Conservation (phyloP, 92 coral and sea anemone genomes). For the Siderastrea radians region DNA sequence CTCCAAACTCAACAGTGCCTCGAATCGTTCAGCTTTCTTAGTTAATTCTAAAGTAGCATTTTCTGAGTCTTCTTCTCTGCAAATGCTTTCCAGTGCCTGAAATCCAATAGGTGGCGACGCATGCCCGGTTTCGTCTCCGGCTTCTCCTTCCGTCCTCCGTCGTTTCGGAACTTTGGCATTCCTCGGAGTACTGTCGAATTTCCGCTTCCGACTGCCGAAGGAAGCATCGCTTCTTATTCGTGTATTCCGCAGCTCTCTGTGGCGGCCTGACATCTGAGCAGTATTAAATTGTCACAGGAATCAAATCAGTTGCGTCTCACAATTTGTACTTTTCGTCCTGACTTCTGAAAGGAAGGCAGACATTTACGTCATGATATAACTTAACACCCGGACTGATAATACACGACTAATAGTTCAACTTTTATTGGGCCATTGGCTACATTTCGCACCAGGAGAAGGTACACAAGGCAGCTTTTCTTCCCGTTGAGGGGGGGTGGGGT, state of each 20-base stretch:
- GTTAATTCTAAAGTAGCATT: conserved; percentile 42
- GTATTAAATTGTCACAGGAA: neutral
- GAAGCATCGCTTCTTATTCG: neutral
- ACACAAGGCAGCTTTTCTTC: no score
- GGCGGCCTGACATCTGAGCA: conserved; percentile 4
- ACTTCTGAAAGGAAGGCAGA: no score
- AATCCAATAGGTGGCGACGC: conserved; percentile 17
- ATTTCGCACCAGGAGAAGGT: no score
- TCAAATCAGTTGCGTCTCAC: no score
- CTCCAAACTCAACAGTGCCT: conserved; percentile 40
- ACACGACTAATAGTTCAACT: no score
- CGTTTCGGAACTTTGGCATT: neutral
- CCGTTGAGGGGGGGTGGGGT: no score
- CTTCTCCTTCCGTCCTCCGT: neutral
- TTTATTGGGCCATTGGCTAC: no score
- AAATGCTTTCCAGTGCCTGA: conserved; percentile 48
- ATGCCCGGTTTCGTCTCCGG: neutral
- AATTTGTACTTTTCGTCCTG: neutral
- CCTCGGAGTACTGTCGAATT: neutral
- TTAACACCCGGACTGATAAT: no score
- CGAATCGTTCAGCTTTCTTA: conserved; percentile 24
- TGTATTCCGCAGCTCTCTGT: neutral
- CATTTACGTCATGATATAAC: no score
- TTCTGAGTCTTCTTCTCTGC: conserved; percentile 27
- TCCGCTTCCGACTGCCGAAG: neutral